Percentiles rank a stretch among this genome's conserved stretches.
Conservation (phyloP, 2,888 invertebrate species). For the Ceramica pisi region DNA sequence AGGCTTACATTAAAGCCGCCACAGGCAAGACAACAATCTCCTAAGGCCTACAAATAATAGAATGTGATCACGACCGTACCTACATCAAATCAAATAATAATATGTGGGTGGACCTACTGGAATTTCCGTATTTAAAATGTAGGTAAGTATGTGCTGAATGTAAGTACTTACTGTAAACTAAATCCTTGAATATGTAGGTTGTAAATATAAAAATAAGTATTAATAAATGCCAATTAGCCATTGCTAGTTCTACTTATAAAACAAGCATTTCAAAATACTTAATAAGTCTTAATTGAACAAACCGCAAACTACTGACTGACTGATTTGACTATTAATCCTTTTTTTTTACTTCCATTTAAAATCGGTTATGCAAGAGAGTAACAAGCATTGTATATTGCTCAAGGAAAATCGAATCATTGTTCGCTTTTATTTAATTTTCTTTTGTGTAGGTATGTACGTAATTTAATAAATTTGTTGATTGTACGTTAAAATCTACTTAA, state of each 20-base stretch:
- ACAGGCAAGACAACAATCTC: too few relatives aligned
- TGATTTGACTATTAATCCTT: slow-evolving; percentile 11
- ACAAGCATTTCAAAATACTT: slow-evolving; percentile 19
- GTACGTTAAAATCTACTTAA: too few relatives aligned
- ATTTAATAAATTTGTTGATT: too few relatives aligned
- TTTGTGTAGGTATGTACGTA: too few relatives aligned
- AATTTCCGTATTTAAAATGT: neutral
- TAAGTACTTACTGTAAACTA: slow-evolving; percentile 43
- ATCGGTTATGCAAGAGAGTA: slow-evolving; percentile 44
- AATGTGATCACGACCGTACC: too few relatives aligned
- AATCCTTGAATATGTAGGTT: slow-evolving; percentile 16
- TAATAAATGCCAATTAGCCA: slow-evolving; percentile 33
- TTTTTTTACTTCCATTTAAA: slow-evolving; percentile 18
- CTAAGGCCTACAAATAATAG: too few relatives aligned
- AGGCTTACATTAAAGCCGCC: too few relatives aligned
- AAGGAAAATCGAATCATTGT: neutral
- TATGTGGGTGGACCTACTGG: too few relatives aligned
- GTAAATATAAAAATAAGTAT: slow-evolving; percentile 24
- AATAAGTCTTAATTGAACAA: slow-evolving; percentile 4
- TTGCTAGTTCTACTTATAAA: neutral
- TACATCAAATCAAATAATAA: too few relatives aligned
- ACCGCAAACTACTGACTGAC: neutral
- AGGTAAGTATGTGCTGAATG: neutral
- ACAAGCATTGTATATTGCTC: slow-evolving; percentile 20
- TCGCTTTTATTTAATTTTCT: too few relatives aligned